Evolutionary conservation across 53 echinoderm and acorn worm genomes (phyloP).

Genomic region (Zoroaster sp.): DNA sequence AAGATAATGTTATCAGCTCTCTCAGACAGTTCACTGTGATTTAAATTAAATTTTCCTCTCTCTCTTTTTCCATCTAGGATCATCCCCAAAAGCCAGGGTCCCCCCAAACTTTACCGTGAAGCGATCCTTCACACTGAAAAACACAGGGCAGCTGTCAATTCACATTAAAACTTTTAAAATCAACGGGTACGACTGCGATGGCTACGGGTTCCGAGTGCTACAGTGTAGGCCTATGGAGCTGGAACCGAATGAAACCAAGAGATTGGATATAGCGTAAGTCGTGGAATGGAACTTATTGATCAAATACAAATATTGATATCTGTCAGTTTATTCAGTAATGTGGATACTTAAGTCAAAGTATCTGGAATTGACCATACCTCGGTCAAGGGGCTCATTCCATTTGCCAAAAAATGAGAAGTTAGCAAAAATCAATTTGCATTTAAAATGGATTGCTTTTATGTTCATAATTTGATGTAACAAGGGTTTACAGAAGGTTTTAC

Average conservation of each 20-base stretch:
- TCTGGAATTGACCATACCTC: too few species aligned
- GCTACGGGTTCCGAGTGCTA: slow-evolving; percentile 90
- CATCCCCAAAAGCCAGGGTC: slow-evolving; percentile 82
- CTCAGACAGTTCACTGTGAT: too few species aligned
- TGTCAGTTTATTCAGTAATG: too few species aligned
- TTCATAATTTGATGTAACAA: background rate
- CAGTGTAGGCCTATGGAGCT: slow-evolving; percentile 86
- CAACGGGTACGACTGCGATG: slow-evolving; percentile 92
- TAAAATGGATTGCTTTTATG: background rate
- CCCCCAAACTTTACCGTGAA: slow-evolving; percentile 99
- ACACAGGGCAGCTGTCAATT: slow-evolving; percentile 91
- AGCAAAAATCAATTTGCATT: background rate
- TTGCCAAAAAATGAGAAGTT: too few species aligned
- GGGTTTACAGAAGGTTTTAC: too few species aligned
- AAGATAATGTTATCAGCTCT: too few species aligned
- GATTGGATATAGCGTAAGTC: slow-evolving; percentile 99
- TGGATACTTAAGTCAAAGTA: too few species aligned
- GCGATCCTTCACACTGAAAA: slow-evolving; percentile 87
- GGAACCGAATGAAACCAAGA: slow-evolving; percentile 83
- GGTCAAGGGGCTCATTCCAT: too few species aligned
- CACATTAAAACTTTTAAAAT: slow-evolving; percentile 86
- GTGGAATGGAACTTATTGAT: too few species aligned
- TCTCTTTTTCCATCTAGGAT: slow-evolving; percentile 54
- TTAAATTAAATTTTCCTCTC: background rate
- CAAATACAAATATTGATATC: too few species aligned